Evolutionary conservation across 2,113 vertebrate species (phyloP).

Genomic region (Ageneiosus marmoratus): DNA sequence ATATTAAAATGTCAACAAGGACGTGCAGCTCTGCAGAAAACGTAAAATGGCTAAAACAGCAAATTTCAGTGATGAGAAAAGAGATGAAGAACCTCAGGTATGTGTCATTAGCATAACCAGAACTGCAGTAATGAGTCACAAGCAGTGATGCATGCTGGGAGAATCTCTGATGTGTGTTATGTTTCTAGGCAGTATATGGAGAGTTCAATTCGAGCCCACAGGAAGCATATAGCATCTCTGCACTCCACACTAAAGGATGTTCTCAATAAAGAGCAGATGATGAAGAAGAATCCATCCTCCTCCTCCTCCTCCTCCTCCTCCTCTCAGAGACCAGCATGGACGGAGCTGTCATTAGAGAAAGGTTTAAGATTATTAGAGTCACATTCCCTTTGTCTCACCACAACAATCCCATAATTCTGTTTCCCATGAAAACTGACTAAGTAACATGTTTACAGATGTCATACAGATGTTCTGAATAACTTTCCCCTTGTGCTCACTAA

Average conservation of each 20-base stretch:
- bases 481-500: neutral
- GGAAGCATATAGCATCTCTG: slow-evolving; percentile 68
- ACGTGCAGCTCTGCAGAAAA: slow-evolving; percentile 58
- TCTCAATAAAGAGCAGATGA: slow-evolving; percentile 52
- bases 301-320: neutral
- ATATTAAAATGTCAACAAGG: slow-evolving; percentile 58
- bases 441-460: neutral
- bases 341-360: slow-evolving; percentile 60
- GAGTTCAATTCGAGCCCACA: slow-evolving; percentile 63
- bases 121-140: too few relatives aligned
- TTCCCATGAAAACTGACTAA: neutral
- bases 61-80: slow-evolving; percentile 75
- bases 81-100: slow-evolving; percentile 79
- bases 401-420: neutral
- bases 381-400: neutral
- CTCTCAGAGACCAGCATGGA: slow-evolving; percentile 58
- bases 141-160: slow-evolving; percentile 2
- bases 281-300: slow-evolving; percentile 74
- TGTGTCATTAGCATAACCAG: neutral
- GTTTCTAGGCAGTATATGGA: slow-evolving; percentile 68
- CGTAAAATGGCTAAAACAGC: slow-evolving; percentile 62
- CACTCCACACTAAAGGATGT: slow-evolving; percentile 59
- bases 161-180: neutral
- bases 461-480: neutral
- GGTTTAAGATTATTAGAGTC: slow-evolving; percentile 44